A percentile compares a stretch with the other conserved stretches of the same genome.
These are phyloP conservation scores for Arremon aurantiirostris DNA, from an alignment of 2,797 vertebrate species.

Conservation along the genomic window DNA sequence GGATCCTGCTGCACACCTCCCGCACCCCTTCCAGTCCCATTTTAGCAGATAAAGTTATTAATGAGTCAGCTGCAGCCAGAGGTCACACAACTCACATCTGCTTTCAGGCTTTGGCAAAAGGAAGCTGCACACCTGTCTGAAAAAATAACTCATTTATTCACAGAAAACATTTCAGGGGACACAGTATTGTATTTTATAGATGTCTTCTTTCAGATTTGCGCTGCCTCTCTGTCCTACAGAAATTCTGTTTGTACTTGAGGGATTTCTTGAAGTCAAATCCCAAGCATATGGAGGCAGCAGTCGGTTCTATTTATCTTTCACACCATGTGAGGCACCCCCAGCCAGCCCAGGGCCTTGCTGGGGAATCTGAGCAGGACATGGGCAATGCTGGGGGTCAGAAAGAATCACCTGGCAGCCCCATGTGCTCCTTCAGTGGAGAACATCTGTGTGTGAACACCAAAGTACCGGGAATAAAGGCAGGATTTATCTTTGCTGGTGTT, in stretches of 20 bases:
- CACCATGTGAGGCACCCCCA: constrained; percentile 22
- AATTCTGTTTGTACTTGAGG: constrained; percentile 49
- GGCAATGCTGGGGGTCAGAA: not conserved
- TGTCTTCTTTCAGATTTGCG: not conserved
- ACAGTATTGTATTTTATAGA: not conserved
- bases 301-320: constrained; percentile 54
- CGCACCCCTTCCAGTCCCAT: not conserved
- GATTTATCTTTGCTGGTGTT: not conserved
- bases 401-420: constrained; percentile 5
- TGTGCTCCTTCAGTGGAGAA: constrained; percentile 9
- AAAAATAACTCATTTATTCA: not conserved
- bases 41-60: not conserved
- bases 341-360: constrained; percentile 37
- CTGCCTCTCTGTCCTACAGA: constrained; percentile 12
- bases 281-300: constrained; percentile 54
- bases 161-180: not conserved
- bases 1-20: not conserved
- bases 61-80: constrained; percentile 3
- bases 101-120: not conserved
- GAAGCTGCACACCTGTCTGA: not conserved
- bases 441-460: constrained; percentile 31
- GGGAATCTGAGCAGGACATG: constrained; percentile 14
- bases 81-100: not conserved
- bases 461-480: not conserved
- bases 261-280: constrained; percentile 37